A percentile compares a stretch with the other conserved stretches of the same genome.
Evolutionary conservation across 2,888 invertebrate genomes (phyloP).

Genomic region (Osmoderma eremita): DNA sequence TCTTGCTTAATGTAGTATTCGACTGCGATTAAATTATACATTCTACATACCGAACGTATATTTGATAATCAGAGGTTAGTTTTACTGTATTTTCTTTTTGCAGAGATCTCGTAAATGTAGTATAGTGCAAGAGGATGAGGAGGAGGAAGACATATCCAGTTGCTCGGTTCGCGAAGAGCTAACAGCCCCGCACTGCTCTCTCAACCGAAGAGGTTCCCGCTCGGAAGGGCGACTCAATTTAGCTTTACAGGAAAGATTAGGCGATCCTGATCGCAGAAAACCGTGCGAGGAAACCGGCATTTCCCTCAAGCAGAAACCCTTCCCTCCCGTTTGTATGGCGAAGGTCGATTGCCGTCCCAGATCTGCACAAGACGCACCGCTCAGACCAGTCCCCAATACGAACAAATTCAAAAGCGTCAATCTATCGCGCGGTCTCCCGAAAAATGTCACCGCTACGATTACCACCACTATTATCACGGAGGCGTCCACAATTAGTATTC

Average conservation of each 20-base stretch:
- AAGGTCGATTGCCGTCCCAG: constrained; percentile 46
- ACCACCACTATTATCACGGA: constrained; percentile 66
- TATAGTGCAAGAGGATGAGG: constrained; percentile 92
- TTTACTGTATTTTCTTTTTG: too few species aligned
- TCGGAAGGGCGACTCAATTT: constrained; percentile 83
- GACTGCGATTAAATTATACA: neutral
- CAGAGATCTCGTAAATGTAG: constrained; percentile 86
- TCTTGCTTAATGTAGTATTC: constrained; percentile 20
- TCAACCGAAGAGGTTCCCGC: constrained; percentile 78
- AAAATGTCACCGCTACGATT: constrained; percentile 59
- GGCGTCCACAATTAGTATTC: constrained; percentile 68
- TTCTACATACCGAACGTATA: neutral
- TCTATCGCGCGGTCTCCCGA: constrained; percentile 8
- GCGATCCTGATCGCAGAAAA: constrained; percentile 68
- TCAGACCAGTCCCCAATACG: constrained; percentile 54
- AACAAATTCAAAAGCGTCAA: constrained; percentile 58
- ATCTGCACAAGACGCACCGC: constrained; percentile 53
- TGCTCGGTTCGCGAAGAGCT: constrained; percentile 70
- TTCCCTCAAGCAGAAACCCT: constrained; percentile 30
- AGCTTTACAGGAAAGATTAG: constrained; percentile 72
- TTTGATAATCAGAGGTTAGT: constrained; percentile 12
- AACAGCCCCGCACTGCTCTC: constrained; percentile 63
- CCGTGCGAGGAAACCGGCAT: constrained; percentile 48
- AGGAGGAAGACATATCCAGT: constrained; percentile 79
- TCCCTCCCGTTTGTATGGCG: constrained; percentile 42